Conservation (phyloP, 2,888 invertebrate genomes). For the Gisinianus flammeolus region DNA sequence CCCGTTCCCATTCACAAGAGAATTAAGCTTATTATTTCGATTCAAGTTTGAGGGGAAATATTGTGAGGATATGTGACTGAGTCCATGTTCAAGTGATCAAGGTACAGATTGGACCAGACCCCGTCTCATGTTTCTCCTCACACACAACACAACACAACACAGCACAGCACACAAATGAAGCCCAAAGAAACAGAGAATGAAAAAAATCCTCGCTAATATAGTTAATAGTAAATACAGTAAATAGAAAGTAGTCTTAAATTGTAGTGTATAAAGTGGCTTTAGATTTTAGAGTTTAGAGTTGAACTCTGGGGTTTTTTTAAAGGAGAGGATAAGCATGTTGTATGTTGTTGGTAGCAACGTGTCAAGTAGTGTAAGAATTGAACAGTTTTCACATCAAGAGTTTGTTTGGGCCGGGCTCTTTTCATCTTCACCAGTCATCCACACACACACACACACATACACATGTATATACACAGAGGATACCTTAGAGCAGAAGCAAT, state of each 20-base stretch:
- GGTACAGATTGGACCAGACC: background rate
- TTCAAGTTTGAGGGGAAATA: constrained; percentile 15
- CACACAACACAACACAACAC: no score
- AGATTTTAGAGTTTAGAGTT: background rate
- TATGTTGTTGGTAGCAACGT: background rate
- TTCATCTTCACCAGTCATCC: constrained; percentile 15
- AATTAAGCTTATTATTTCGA: constrained; percentile 22
- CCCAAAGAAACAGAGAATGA: background rate
- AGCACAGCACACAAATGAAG: no score
- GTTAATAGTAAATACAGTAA: background rate
- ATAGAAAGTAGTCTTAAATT: background rate
- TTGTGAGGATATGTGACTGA: constrained; percentile 15
- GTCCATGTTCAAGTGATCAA: constrained; percentile 3
- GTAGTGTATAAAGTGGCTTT: background rate
- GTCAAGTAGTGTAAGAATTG: background rate
- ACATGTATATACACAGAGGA: background rate
- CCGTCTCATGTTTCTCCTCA: background rate
- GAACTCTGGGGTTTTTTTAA: background rate
- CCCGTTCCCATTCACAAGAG: background rate
- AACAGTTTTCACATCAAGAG: background rate
- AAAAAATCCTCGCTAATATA: background rate
- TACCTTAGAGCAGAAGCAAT: background rate
- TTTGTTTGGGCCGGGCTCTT: constrained; percentile 22
- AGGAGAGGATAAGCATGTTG: background rate
- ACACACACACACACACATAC: no score